A percentile compares a stretch with the other conserved stretches of the same genome.
Conservation (phyloP, 2,113 vertebrate genomes). For the Lycaon pictus region DNA sequence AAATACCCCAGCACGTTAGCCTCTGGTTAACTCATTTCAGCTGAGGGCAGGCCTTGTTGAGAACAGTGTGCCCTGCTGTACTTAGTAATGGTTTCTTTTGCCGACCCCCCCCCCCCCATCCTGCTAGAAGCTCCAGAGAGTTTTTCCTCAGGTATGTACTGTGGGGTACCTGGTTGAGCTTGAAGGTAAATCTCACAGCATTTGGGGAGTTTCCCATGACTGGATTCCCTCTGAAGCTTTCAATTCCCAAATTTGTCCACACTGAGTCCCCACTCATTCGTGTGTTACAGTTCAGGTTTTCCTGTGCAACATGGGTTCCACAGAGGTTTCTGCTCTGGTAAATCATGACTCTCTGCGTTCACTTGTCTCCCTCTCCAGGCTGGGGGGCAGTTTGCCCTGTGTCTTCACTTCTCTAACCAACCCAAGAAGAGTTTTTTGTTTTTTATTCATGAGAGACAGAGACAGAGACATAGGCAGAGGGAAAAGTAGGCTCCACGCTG, state of each 20-base stretch:
- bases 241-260: not conserved
- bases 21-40: not conserved
- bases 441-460: no score
- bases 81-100: not conserved
- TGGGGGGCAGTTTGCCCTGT: not conserved
- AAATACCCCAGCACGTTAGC: not conserved
- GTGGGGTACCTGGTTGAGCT: not conserved
- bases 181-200: fast-evolving
- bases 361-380: not conserved
- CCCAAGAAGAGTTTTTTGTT: no score
- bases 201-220: not conserved
- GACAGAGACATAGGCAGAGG: no score
- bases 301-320: fast-evolving
- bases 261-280: not conserved
- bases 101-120: fast-evolving
- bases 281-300: fast-evolving
- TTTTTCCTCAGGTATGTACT: not conserved
- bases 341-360: fast-evolving
- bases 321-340: not conserved
- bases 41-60: not conserved
- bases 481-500: no score
- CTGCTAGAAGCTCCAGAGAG: not conserved
- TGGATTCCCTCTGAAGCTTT: not conserved
- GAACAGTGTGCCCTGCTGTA: no score
- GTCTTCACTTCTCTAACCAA: not conserved